A percentile compares a stretch with the other conserved stretches of the same genome.
Conservation (phyloP, 2,797 vertebrate genomes). For the Emydoidea blandingii region DNA sequence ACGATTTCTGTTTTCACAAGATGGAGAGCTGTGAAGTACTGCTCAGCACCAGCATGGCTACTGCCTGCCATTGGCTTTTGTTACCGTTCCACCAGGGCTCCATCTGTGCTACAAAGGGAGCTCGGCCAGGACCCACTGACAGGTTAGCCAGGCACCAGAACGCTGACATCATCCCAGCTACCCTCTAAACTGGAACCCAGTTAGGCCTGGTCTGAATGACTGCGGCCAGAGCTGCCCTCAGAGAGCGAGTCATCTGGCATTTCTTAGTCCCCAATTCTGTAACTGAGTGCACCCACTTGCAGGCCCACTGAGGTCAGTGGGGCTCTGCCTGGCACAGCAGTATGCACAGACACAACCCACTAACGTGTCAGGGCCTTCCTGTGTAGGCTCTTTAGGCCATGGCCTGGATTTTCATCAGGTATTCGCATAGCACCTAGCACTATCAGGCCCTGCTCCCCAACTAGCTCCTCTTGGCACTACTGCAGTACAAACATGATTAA, state of each 20-base stretch:
- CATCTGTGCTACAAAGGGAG: background rate
- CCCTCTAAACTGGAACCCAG: background rate
- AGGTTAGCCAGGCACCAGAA: background rate
- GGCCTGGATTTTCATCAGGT: background rate
- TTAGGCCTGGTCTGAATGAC: background rate
- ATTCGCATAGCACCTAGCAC: background rate
- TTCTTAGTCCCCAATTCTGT: background rate
- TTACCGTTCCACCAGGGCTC: background rate
- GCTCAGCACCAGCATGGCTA: background rate
- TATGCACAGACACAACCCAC: background rate
- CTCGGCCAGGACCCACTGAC: background rate
- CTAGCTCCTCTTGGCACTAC: background rate
- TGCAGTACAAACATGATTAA: background rate
- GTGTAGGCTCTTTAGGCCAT: background rate
- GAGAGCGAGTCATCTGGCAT: background rate
- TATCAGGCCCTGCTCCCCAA: background rate
- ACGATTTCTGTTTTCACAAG: background rate
- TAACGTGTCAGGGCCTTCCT: background rate
- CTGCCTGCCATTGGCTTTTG: background rate
- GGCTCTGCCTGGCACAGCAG: background rate
- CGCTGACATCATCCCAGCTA: background rate
- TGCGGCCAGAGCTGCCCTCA: background rate
- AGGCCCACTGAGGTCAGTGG: background rate
- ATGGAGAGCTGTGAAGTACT: background rate
- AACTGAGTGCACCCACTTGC: background rate